Base-by-base conservation (phyloP, 2,888 invertebrate species). In the Carcina quercana region DNA sequence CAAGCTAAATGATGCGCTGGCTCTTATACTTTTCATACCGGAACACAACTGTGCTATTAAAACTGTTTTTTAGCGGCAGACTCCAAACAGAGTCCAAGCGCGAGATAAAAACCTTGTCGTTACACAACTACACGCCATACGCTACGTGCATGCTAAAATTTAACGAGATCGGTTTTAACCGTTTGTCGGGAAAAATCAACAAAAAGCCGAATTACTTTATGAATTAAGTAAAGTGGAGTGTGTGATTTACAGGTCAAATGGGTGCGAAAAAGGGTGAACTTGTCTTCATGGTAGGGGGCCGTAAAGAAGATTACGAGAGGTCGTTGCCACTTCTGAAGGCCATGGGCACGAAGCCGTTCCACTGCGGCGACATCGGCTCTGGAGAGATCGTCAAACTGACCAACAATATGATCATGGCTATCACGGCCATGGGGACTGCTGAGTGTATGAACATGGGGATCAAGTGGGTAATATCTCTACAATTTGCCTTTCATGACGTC, bases 251-350 rank as follows among this genome's bases (percentile, higher is more conserved):
- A 91, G 93, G 95, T 46, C 93, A 96, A 0, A 92, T 92, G 66
- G 98, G 96, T 2, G 99, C 99, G 0, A 90, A 92, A 55, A 93
- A 93, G 51, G 98, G 91, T 0, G 93, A 94, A 0, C 83, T 99
- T 17, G 98, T 98, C 0, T 98, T 99, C 64, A 99, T 99, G 98
- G 90, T 93, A 1, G 99, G 99, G 1, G 98, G 97, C 11, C 86
- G 87, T 7, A 85, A 89, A 47, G 79, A 74, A 5, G 89, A 91
- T 52, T 93, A 92, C 58, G 87, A 90, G 31, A 80, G 87, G 20
- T 93, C 92, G 1, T 87, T 92, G 43, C 86, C 89, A 0, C 70
- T 93, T 25, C 82, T 95, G 2, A 74, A 88, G 37, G 87, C 90
- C 24, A 97, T 98, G 96, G 99, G 99, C 0, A 91, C 93, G 35